phyloP scores from a whole-genome alignment of 2,797 vertebrate genomes.

The Enteromius radiatus region DNA sequence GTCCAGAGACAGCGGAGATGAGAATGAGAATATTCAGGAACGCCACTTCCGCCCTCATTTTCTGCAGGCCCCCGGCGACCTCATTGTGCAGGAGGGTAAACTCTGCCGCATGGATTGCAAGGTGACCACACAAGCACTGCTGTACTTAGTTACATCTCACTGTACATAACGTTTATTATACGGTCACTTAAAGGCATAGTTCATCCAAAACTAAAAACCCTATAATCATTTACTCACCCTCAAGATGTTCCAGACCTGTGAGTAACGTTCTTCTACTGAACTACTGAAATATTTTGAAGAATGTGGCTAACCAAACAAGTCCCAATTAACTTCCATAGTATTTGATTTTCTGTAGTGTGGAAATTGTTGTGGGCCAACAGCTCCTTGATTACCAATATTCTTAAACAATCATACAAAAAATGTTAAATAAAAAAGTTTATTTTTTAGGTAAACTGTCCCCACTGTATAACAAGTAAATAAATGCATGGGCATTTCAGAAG shows the following conservation, averaged over 20 bases:
- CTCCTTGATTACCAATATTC: background rate
- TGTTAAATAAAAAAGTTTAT: background rate
- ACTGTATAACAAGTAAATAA: background rate
- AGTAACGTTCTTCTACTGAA: background rate
- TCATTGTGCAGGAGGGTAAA: slow-evolving; percentile 95
- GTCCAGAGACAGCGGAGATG: slow-evolving; percentile 95
- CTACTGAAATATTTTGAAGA: background rate
- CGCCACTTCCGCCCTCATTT: slow-evolving; percentile 99
- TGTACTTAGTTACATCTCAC: background rate
- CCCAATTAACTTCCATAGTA: background rate
- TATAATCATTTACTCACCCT: background rate
- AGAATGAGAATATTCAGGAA: slow-evolving; percentile 96
- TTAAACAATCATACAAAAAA: background rate
- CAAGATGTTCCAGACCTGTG: background rate
- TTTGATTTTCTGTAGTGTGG: background rate
- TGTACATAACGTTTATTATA: background rate
- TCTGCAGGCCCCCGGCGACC: slow-evolving; percentile 96
- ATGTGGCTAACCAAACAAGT: background rate
- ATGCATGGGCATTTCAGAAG: background rate
- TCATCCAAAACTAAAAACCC: background rate
- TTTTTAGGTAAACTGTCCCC: background rate
- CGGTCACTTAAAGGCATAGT: background rate
- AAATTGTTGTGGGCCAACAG: background rate
- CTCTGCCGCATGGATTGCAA: slow-evolving; percentile 99
- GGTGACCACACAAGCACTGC: slow-evolving; percentile 71